Percentiles rank a stretch among this genome's conserved stretches.
phyloP scores from a whole-genome alignment of 2,113 vertebrate genomes.

The Oxyruncus cristatus region DNA sequence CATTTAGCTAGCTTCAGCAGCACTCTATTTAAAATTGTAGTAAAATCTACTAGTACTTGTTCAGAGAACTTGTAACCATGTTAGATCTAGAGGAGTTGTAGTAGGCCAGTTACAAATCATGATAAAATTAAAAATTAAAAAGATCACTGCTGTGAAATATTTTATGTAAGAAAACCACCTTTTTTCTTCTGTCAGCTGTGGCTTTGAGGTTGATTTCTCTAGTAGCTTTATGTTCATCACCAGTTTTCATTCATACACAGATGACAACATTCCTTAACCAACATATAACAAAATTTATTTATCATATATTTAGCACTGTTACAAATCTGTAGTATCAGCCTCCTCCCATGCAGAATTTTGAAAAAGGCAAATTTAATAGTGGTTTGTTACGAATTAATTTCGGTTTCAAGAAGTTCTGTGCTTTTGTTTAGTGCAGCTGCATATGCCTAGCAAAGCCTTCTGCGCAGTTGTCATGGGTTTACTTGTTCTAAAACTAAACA shows the following conservation, averaged over 20 bases:
- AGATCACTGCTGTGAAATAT: slow-evolving; percentile 9
- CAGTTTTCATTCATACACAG: neutral
- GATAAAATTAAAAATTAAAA: slow-evolving; percentile 6
- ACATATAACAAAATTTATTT: neutral
- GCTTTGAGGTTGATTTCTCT: neutral
- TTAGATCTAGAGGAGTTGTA: neutral
- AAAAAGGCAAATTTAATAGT: neutral
- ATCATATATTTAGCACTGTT: neutral
- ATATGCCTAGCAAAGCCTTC: neutral
- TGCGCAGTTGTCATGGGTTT: too few relatives aligned
- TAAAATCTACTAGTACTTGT: slow-evolving; percentile 10
- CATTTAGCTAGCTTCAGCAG: slow-evolving; percentile 26
- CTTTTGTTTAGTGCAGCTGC: neutral
- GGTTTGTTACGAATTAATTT: neutral
- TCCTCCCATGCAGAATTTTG: neutral
- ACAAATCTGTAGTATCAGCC: neutral
- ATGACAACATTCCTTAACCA: neutral
- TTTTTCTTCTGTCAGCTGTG: neutral
- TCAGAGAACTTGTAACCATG: neutral
- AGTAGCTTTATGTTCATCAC: neutral
- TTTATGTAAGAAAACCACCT: neutral
- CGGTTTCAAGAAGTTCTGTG: neutral
- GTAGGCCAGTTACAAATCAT: neutral
- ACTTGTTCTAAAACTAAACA: too few relatives aligned
- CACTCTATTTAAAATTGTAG: slow-evolving; percentile 26